phyloP scores from a whole-genome alignment of 37 sponge, comb jelly and placozoan genomes.

The Ianthella basta region DNA sequence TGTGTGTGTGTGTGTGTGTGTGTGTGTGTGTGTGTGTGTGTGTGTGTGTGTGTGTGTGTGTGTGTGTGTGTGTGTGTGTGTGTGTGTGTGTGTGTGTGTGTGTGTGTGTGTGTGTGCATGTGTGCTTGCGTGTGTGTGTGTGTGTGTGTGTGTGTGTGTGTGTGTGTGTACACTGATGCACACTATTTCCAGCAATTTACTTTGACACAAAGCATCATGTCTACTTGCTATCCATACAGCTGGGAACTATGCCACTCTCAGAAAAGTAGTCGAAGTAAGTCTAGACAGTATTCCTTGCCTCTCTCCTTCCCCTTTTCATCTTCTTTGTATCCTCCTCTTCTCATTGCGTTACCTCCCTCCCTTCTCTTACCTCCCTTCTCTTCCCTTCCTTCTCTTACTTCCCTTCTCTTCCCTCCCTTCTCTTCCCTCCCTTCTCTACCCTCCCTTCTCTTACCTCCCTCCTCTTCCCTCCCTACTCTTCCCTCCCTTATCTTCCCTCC shows the following conservation, averaged over 20 bases:
- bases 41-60: conserved; percentile 36
- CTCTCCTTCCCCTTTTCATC: too few species aligned
- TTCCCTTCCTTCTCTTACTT: not conserved
- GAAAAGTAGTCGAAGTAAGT: not conserved
- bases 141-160: conserved; percentile 20
- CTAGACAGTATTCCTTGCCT: too few species aligned
- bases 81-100: conserved; percentile 18
- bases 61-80: conserved; percentile 13
- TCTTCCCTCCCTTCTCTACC: too few species aligned
- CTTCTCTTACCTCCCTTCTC: too few species aligned
- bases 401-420: not conserved
- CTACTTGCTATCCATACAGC: not conserved
- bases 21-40: conserved; percentile 46
- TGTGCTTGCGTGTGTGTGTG: conserved; percentile 17
- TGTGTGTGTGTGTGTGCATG: conserved; percentile 25
- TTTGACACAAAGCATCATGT: too few species aligned
- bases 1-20: conserved; percentile 58
- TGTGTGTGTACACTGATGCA: not conserved
- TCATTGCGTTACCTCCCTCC: too few species aligned
- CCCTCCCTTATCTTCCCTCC: too few species aligned
- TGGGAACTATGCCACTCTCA: not conserved
- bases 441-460: too few species aligned
- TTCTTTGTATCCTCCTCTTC: too few species aligned
- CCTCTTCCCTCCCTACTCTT: not conserved
- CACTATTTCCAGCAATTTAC: too few species aligned